phyloP scores from a whole-genome alignment of 1,140 invertebrate genomes.

The Cataglyphis hispanica region DNA sequence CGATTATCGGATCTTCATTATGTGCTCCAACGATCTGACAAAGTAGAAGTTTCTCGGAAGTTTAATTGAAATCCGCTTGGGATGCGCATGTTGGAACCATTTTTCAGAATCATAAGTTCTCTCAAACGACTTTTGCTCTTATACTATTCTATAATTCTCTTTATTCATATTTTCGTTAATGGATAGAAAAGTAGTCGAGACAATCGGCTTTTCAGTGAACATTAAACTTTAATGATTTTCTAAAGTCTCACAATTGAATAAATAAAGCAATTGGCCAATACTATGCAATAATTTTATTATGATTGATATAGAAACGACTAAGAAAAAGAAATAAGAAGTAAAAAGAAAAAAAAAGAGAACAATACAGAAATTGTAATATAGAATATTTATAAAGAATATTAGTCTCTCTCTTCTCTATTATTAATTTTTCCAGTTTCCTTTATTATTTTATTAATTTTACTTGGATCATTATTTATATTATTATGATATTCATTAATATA shows the following conservation, averaged over 20 bases:
- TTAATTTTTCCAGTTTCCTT: too few relatives aligned
- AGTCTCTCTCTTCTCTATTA: too few relatives aligned
- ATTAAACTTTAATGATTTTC: slow-evolving; percentile 34
- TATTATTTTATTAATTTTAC: too few relatives aligned
- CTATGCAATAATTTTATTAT: not conserved
- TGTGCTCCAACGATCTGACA: slow-evolving; percentile 71
- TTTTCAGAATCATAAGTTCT: slow-evolving; percentile 66
- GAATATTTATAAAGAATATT: not conserved
- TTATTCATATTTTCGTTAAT: slow-evolving; percentile 43
- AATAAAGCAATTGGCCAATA: not conserved
- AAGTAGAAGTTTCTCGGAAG: slow-evolving; percentile 73
- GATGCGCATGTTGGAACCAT: slow-evolving; percentile 46
- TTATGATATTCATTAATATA: too few relatives aligned
- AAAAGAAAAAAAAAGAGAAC: not conserved
- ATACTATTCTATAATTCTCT: slow-evolving; percentile 27
- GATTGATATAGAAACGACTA: not conserved
- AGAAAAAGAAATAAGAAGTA: not conserved
- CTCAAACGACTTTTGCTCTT: slow-evolving; percentile 45
- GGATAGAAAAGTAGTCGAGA: slow-evolving; percentile 22
- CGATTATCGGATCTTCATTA: slow-evolving; percentile 79
- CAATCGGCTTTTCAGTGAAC: slow-evolving; percentile 14
- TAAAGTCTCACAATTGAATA: not conserved
- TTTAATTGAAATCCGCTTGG: slow-evolving; percentile 78
- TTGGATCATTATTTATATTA: too few relatives aligned
- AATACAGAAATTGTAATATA: not conserved